Evolutionary conservation across 2,797 vertebrate genomes (phyloP), one percentile per base, ranked within the genome.

Genomic region (Molossus alvarezi): DNA sequence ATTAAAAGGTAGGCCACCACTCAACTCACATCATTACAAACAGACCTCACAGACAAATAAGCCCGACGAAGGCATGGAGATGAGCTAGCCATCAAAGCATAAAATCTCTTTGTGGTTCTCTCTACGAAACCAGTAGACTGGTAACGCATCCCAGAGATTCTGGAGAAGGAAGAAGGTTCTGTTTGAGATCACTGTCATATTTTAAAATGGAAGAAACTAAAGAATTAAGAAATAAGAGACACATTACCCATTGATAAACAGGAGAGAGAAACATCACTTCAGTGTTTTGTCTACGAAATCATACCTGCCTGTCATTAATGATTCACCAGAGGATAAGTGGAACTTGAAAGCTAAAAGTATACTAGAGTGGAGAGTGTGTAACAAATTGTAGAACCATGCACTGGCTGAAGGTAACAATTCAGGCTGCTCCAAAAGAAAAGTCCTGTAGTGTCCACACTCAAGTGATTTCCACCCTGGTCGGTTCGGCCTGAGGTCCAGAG

Each of bases 151-250:
- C 69, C 58, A 55, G 9, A 84, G 83, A 89, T 57, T 79, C 57
- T 60, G 45, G 23, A 55, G 45, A 62, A 37, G 29, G 21, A 33
- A 6, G 69, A 57, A 67, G 33, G 18, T 51, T 48, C 27, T 37
- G 20, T 45, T 57, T 72, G 84, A 72, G 33, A 77, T 80, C 7
- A 71, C 29, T 17, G 64, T 12, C 17, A 9, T n/a, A 3, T 37
- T 76, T 91, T 77, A 14, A 93, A 88, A 82, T 55, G 17, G 6
- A 90, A 72, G 23, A 76, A 64, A 82, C 4, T 45, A 45, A 82
- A 53, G 10, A 45, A 64, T 17, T 75, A 71, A 82, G n/a, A 82
- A 58, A 13, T 48, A 88, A 88, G 0, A 86, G n/a, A 77, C 8
- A 57, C 15, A 7, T 4, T 29, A 69, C 25, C 77, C 21, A 64